Base-by-base conservation (phyloP, 2,797 vertebrate species). In the Liasis olivaceus region DNA sequence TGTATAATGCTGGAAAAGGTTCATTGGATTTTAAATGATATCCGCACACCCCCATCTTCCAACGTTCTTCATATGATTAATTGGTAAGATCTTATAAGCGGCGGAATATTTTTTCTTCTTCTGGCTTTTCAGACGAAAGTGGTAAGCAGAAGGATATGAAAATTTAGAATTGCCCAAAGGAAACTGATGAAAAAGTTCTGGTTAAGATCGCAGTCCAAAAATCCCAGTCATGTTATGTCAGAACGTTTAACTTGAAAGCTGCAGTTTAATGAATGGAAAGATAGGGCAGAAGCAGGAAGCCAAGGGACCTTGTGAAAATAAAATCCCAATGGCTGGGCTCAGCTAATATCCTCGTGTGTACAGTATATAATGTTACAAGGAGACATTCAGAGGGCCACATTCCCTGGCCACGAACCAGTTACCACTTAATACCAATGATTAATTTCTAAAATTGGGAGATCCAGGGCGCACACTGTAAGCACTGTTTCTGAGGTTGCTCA, bases 141-240 rank as follows among this genome's bases (percentile, higher is more conserved):
- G 96, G 97, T 89, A 90, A 94, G 95, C 93, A 94, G 8, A 91
- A 97, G 97, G 97, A 96, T 96, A 97, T 96, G 96, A 97, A 97
- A 97, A 96, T 95, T 96, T 95, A 96, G 97, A 94, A 88, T 95
- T 6, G 88, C 97, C 95, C 96, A 95, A 96, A 98, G 97, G 97
- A 97, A 98, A 97, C 95, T 95, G 95, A 91, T 95, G 96, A 96
- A 97, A 98, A 6, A 97, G 31, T 95, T 95, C 95, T 96, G 97
- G 97, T 97, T 96, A 95, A 93, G 56, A 84, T 87, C 81, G 86
- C 95, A 96, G 96, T 97, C 97, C 97, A 98, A 97, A 95, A 98
- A 97, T 98, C 95, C 95, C 95, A 97, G 96, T 96, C 97, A 98
- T 97, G 97, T 96, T 97, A 96, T 97, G 97, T 97, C 96, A 97